These are phyloP conservation scores for Bombus confusus DNA, from an alignment of 1,140 invertebrate species.

Conservation along the genomic window DNA sequence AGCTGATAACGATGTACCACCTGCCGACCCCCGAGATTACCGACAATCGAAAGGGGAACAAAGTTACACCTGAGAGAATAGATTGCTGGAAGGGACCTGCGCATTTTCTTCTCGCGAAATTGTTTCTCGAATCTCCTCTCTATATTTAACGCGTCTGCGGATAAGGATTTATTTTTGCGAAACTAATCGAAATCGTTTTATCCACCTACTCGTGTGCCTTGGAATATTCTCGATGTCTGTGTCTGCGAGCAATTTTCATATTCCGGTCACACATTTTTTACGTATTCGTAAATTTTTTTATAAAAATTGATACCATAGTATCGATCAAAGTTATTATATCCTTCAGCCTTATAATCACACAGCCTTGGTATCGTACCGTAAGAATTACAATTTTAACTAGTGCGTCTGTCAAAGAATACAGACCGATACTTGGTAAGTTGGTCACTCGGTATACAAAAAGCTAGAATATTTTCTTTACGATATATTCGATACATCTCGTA, in stretches of 20 bases:
- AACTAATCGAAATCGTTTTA: background rate
- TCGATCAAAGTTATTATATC: no score
- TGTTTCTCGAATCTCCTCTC: background rate
- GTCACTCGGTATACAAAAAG: no score
- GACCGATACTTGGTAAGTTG: no score
- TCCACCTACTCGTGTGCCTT: background rate
- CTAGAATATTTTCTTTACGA: no score
- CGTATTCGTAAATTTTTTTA: background rate
- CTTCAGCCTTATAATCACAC: no score
- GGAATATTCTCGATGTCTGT: no score
- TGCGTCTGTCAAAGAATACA: no score
- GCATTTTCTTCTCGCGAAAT: background rate
- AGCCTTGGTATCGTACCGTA: no score
- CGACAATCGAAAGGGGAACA: background rate
- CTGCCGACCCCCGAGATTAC: slow-evolving; percentile 10
- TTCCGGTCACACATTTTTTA: background rate
- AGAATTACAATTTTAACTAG: no score
- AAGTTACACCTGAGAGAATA: background rate
- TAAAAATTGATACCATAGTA: background rate
- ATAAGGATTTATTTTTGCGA: background rate
- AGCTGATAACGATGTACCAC: slow-evolving; percentile 18
- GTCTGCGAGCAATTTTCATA: no score
- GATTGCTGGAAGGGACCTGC: no score
- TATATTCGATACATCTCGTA: background rate
- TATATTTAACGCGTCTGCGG: background rate